Evolutionary conservation across 2,797 vertebrate genomes (phyloP).

Genomic region (Streptopelia turtur): DNA sequence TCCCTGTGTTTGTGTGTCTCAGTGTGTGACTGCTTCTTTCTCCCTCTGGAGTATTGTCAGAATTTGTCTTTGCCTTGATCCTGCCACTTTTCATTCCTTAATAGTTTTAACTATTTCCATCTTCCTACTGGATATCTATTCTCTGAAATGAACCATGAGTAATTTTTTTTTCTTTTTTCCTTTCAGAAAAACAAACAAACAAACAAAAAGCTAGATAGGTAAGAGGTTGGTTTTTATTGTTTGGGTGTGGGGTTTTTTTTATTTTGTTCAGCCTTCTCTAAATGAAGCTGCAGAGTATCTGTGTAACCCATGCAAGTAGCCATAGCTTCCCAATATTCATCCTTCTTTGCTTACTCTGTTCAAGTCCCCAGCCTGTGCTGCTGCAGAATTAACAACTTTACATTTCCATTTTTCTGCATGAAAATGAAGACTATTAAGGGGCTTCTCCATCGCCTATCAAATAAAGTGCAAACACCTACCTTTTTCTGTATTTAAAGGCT

Average conservation of each 20-base stretch:
- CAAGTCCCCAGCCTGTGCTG: neutral
- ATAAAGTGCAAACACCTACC: neutral
- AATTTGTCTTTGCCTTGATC: constrained; percentile 19
- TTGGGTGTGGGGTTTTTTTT: neutral
- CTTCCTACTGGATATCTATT: neutral
- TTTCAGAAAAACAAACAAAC: neutral
- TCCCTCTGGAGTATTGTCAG: neutral
- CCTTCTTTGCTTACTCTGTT: neutral
- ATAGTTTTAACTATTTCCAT: neutral
- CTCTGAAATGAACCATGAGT: neutral
- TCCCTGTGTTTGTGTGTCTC: neutral
- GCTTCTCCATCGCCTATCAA: neutral
- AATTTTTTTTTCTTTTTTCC: neutral
- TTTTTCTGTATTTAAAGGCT: neutral
- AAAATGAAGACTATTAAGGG: neutral
- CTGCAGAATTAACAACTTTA: neutral
- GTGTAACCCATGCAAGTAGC: neutral
- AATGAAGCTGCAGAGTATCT: neutral
- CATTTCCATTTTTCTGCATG: neutral
- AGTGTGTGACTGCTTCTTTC: neutral
- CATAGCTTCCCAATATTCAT: neutral
- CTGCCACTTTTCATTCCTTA: neutral
- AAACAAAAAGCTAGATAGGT: neutral
- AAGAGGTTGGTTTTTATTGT: too few relatives aligned
- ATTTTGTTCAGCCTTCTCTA: neutral